These are phyloP conservation scores for Amphipyra tragopoginis DNA, from an alignment of 2,888 invertebrate genomes.

Conservation along the genomic window DNA sequence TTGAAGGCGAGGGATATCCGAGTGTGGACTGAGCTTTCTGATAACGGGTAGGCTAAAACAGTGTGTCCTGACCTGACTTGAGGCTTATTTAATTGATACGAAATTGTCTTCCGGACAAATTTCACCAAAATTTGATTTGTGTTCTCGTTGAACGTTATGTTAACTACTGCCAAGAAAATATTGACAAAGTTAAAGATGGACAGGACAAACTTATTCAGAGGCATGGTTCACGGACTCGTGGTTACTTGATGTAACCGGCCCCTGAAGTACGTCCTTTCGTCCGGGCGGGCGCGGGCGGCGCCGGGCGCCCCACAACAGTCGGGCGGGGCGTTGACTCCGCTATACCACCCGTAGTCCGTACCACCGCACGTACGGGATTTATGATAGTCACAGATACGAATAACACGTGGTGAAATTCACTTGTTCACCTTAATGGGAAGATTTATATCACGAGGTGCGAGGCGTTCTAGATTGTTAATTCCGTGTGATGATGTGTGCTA, in stretches of 20 bases:
- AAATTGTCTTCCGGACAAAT: background rate
- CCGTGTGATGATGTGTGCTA: conserved; percentile 47
- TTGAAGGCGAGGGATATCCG: background rate
- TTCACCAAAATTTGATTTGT: background rate
- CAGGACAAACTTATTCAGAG: conserved; percentile 29
- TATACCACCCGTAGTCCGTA: conserved; percentile 55
- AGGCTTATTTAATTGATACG: background rate
- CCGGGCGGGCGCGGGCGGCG: conserved; percentile 62
- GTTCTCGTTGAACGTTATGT: too few species aligned
- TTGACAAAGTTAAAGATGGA: conserved; percentile 14
- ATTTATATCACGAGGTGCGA: conserved; percentile 64
- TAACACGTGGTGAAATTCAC: conserved; percentile 73
- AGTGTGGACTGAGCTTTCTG: background rate
- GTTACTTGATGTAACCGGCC: conserved; percentile 56
- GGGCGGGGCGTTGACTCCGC: conserved; percentile 62
- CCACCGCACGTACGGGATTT: conserved; percentile 68
- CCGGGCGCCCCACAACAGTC: conserved; percentile 65
- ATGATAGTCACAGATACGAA: conserved; percentile 67
- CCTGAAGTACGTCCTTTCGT: conserved; percentile 70
- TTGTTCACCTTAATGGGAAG: conserved; percentile 69
- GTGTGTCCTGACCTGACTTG: background rate
- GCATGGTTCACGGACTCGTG: conserved; percentile 42
- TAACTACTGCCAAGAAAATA: conserved; percentile 8
- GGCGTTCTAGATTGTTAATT: conserved; percentile 57
- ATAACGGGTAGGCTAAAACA: background rate